Evolutionary conservation across 2,888 invertebrate species (phyloP).

Genomic region (Parnassius glacialis): DNA sequence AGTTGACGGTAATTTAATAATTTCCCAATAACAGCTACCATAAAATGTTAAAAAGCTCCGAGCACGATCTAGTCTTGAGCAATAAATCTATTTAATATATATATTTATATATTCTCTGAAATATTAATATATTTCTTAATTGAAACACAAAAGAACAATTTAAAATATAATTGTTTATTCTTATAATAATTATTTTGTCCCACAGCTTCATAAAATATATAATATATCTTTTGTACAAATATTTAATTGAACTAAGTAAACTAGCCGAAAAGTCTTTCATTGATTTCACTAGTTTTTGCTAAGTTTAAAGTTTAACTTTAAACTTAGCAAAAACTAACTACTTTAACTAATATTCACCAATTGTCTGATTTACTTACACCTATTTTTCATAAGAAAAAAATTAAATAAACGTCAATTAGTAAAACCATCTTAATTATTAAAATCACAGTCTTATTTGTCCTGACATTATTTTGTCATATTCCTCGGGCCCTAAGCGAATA

Average conservation of each 20-base stretch:
- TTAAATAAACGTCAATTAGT: slow-evolving; percentile 6
- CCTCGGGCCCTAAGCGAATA: slow-evolving; percentile 84
- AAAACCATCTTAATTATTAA: slow-evolving; percentile 13
- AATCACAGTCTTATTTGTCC: slow-evolving; percentile 89
- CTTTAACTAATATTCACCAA: background rate
- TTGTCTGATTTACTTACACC: background rate
- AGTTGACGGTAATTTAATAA: no score
- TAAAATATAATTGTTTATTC: slow-evolving; percentile 12
- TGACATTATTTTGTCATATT: slow-evolving; percentile 87
- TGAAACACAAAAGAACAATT: slow-evolving; percentile 1
- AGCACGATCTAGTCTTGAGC: no score
- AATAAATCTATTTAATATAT: no score
- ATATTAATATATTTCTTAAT: background rate
- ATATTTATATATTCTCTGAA: no score
- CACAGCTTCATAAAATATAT: no score
- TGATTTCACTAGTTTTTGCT: no score
- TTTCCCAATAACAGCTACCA: no score
- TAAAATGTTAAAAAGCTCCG: no score
- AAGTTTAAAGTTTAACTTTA: no score
- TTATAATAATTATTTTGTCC: background rate
- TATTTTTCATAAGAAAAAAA: slow-evolving; percentile 14
- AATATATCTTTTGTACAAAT: no score
- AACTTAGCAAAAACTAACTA: background rate
- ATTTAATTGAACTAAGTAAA: no score
- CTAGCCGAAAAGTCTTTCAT: no score